Conservation (phyloP, 1,140 invertebrate species). For the Chelonus insularis region DNA sequence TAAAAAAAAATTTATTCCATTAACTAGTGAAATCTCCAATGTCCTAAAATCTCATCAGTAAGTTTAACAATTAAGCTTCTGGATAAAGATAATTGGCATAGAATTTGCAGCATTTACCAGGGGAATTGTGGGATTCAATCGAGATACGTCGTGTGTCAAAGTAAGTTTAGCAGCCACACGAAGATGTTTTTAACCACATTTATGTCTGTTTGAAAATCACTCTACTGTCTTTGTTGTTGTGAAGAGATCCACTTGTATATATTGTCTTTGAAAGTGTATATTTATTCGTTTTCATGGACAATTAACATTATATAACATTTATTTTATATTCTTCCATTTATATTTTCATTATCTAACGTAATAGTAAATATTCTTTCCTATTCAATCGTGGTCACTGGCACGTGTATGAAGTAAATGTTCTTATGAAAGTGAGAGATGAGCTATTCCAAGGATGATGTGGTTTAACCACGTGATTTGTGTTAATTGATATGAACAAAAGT, state of each 20-base stretch:
- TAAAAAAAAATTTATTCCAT: too few species aligned
- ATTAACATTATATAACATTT: too few species aligned
- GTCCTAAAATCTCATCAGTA: too few species aligned
- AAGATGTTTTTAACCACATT: not conserved
- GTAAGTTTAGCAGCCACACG: not conserved
- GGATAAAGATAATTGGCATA: too few species aligned
- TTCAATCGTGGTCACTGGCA: not conserved
- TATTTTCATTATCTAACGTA: not conserved
- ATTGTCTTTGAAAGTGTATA: too few species aligned
- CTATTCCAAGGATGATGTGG: not conserved
- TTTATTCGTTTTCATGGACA: too few species aligned
- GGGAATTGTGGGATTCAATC: too few species aligned
- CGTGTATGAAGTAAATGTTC: not conserved
- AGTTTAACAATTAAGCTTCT: too few species aligned
- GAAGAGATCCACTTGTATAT: too few species aligned
- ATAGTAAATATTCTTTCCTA: not conserved
- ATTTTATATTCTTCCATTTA: not conserved
- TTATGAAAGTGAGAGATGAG: not conserved
- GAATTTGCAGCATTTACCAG: too few species aligned
- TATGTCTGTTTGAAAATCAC: not conserved
- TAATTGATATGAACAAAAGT: slow-evolving; percentile 15
- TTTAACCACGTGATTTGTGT: slow-evolving; percentile 9
- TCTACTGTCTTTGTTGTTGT: not conserved
- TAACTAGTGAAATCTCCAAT: too few species aligned
- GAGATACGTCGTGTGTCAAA: slow-evolving; percentile 12